Evolutionary conservation across 2,113 vertebrate species (phyloP).

Genomic region (Stigmatopora nigra): DNA sequence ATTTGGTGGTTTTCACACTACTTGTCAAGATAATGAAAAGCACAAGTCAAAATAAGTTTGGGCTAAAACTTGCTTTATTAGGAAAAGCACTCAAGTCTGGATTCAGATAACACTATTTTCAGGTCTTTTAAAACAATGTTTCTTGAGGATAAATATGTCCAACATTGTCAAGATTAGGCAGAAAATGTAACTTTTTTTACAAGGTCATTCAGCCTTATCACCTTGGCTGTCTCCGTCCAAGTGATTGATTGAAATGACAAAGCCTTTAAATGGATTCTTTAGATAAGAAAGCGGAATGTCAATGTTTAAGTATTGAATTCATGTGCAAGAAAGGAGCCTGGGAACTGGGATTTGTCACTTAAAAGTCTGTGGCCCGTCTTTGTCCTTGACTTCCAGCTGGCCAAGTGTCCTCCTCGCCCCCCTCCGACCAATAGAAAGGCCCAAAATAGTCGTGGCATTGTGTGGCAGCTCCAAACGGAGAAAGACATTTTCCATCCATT

Average conservation of each 20-base stretch:
- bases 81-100: too few relatives aligned
- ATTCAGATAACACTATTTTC: too few relatives aligned
- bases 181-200: background rate
- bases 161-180: background rate
- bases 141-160: background rate
- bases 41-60: too few relatives aligned
- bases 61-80: too few relatives aligned
- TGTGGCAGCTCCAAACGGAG: conserved; percentile 54
- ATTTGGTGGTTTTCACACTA: too few relatives aligned
- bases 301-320: conserved; percentile 55
- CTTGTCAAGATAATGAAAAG: too few relatives aligned
- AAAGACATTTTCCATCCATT: conserved; percentile 54
- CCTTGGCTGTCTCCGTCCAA: conserved; percentile 12
- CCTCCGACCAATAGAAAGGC: conserved; percentile 40
- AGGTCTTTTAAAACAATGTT: background rate
- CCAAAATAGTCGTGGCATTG: conserved; percentile 58
- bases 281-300: conserved; percentile 60
- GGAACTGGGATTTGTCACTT: conserved; percentile 43
- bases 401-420: conserved; percentile 34
- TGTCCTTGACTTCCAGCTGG: conserved; percentile 49
- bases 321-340: conserved; percentile 36
- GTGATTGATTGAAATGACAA: conserved; percentile 51
- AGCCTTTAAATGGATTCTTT: conserved; percentile 52
- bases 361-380: conserved; percentile 23
- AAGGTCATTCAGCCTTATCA: background rate